Percentiles rank a stretch among this genome's conserved stretches.
Evolutionary conservation across 2,888 invertebrate genomes (phyloP).

Genomic region (Hypercompe scribonia): DNA sequence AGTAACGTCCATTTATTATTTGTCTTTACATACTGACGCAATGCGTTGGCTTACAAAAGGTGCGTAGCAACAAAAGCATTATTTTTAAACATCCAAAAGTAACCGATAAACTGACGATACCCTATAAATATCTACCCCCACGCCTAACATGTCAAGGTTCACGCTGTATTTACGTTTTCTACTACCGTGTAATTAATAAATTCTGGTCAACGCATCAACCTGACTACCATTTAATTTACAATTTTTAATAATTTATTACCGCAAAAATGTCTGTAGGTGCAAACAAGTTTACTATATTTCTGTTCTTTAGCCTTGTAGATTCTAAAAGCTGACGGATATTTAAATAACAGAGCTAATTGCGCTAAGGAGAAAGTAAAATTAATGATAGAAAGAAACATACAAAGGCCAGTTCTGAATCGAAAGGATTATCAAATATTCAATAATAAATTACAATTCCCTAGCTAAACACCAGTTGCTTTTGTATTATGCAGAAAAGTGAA

Average conservation of each 20-base stretch:
- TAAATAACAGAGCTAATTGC: not conserved
- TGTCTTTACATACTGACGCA: not conserved
- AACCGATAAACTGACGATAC: constrained; percentile 43
- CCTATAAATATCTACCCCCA: constrained; percentile 71
- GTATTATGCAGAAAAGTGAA: constrained; percentile 56
- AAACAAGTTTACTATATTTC: not conserved
- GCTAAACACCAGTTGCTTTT: constrained; percentile 39
- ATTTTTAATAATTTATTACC: constrained; percentile 30
- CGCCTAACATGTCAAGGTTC: constrained; percentile 81
- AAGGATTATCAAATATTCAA: constrained; percentile 46
- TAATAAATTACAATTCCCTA: constrained; percentile 50
- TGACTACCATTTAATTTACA: constrained; percentile 55
- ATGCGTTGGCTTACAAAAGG: constrained; percentile 18
- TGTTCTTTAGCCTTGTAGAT: not conserved
- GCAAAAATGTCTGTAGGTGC: not conserved
- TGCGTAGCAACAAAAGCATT: constrained; percentile 39
- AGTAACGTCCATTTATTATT: constrained; percentile 26
- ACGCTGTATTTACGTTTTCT: constrained; percentile 65
- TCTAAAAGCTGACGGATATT: constrained; percentile 2
- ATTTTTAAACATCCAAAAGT: constrained; percentile 49
- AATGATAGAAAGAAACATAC: constrained; percentile 12
- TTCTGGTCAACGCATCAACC: constrained; percentile 52
- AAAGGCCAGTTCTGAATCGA: constrained; percentile 18
- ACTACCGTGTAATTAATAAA: constrained; percentile 66
- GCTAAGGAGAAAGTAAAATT: constrained; percentile 29